These are phyloP conservation scores for Cerceris rybyensis DNA, from an alignment of 2,888 invertebrate genomes.

Conservation along the genomic window DNA sequence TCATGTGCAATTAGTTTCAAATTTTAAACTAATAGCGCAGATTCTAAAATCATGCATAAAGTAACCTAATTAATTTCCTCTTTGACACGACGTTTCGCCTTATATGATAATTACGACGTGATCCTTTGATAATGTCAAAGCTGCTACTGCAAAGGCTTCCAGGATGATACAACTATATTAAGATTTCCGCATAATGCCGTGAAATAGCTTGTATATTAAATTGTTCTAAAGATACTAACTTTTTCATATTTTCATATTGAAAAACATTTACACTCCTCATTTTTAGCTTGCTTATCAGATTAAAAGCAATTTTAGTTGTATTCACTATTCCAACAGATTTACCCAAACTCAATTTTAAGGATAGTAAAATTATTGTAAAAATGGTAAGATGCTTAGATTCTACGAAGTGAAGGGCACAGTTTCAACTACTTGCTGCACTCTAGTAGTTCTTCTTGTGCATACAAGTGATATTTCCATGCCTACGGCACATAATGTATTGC, in stretches of 20 bases:
- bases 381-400: no score
- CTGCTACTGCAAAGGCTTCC: not conserved
- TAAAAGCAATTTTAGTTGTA: no score
- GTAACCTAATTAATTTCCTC: not conserved
- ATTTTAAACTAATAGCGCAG: no score
- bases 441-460: no score
- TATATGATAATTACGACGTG: constrained; percentile 5
- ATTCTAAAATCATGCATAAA: not conserved
- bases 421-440: no score
- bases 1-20: no score
- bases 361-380: no score
- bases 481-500: no score
- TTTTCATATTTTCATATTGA: not conserved
- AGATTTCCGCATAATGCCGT: constrained; percentile 4
- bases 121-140: constrained; percentile 8
- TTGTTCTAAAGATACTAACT: not conserved
- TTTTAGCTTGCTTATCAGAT: no score
- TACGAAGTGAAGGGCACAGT: no score
- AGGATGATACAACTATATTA: constrained; percentile 1
- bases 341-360: not conserved
- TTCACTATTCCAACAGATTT: not conserved
- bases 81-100: constrained; percentile 4
- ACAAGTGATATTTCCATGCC: no score
- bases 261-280: no score
- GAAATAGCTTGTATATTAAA: not conserved